phyloP scores from a whole-genome alignment of 2,113 vertebrate species.

The Morone chrysops region DNA sequence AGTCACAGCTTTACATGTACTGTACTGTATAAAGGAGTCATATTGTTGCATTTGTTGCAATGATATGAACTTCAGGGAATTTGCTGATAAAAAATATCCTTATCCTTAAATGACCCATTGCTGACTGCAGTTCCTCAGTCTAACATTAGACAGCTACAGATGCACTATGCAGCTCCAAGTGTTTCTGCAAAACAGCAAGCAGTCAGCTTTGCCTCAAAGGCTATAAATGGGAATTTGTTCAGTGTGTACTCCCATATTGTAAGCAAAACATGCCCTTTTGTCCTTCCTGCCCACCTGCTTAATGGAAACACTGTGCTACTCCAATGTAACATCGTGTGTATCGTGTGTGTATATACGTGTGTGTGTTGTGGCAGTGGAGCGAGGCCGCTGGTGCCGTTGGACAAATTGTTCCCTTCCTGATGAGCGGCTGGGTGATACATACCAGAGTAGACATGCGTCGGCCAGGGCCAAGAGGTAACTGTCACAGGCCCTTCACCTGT shows the following conservation, averaged over 20 bases:
- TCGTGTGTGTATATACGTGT: background rate
- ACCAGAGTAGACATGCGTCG: constrained; percentile 51
- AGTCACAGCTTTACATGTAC: constrained; percentile 13
- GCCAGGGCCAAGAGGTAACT: constrained; percentile 58
- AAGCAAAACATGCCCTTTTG: constrained; percentile 58
- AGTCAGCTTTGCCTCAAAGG: constrained; percentile 40
- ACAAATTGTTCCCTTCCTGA: constrained; percentile 64
- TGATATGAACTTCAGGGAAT: constrained; percentile 21
- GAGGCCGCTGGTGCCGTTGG: constrained; percentile 35
- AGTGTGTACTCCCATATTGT: constrained; percentile 39
- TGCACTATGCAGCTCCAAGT: constrained; percentile 33
- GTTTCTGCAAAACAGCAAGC: constrained; percentile 24
- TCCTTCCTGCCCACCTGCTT: constrained; percentile 64
- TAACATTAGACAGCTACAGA: constrained; percentile 31
- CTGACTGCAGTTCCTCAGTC: constrained; percentile 29
- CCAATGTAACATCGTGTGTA: constrained; percentile 49
- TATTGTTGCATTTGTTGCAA: constrained; percentile 9
- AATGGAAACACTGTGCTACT: constrained; percentile 46
- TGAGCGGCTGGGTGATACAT: constrained; percentile 53
- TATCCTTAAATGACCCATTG: constrained; percentile 43
- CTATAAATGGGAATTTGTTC: constrained; percentile 52
- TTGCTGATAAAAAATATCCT: constrained; percentile 37
- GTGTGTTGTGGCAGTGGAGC: background rate
- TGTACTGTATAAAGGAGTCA: constrained; percentile 6
- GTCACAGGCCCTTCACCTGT: constrained; percentile 55